Conservation (phyloP, 2,888 invertebrate genomes). For the Melipona beecheii region DNA sequence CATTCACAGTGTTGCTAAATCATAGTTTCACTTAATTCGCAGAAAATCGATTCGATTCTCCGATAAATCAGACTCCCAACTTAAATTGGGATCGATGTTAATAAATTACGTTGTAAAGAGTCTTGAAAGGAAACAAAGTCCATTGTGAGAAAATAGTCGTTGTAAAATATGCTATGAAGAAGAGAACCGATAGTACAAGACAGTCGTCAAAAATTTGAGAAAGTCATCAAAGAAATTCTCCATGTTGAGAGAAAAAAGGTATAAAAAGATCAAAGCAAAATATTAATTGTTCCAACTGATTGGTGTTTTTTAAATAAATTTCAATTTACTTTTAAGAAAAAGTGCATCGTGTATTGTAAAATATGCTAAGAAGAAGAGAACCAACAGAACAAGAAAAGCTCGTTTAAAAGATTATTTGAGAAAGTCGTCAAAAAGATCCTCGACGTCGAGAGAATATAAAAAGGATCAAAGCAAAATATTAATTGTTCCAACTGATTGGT, state of each 20-base stretch:
- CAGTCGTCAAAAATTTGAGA: neutral
- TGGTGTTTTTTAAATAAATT: neutral
- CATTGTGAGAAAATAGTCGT: too few relatives aligned
- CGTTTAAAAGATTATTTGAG: neutral
- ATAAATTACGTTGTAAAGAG: neutral
- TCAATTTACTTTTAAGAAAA: too few relatives aligned
- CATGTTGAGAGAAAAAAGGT: neutral
- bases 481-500: rapidly evolving
- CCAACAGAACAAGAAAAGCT: neutral
- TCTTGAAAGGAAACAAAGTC: rapidly evolving
- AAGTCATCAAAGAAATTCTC: rapidly evolving
- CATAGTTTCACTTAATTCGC: neutral
- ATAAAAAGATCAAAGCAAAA: neutral
- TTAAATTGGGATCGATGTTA: neutral
- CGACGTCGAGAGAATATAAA: neutral
- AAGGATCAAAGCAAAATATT: neutral
- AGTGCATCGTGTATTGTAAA: too few relatives aligned
- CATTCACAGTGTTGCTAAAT: neutral
- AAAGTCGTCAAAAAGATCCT: neutral
- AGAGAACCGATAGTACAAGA: neutral
- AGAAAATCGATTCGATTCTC: neutral
- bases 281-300: neutral
- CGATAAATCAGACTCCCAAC: neutral
- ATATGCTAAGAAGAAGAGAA: too few relatives aligned
- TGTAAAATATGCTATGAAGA: too few relatives aligned